Conservation (phyloP, 2,888 invertebrate genomes). For the Ommatoiulus sabulosus region DNA sequence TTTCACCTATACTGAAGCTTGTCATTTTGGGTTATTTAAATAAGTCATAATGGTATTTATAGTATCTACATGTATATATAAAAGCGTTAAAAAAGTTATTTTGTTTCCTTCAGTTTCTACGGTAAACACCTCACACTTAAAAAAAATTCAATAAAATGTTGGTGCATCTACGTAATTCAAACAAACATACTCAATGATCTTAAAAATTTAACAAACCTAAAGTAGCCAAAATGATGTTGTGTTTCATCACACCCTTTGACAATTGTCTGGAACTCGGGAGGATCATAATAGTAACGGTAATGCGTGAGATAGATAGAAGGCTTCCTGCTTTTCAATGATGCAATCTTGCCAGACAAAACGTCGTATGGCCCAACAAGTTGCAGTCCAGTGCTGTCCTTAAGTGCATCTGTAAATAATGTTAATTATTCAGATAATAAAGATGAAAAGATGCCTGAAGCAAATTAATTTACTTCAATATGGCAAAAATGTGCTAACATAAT, state of each 20-base stretch:
- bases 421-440: conserved; percentile 45
- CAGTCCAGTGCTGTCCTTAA: conserved; percentile 74
- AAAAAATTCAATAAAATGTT: no score
- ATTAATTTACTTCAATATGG: neutral
- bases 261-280: conserved; percentile 86
- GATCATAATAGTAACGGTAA: conserved; percentile 93
- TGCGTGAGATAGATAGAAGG: conserved; percentile 75
- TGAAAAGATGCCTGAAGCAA: no score
- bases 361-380: conserved; percentile 90
- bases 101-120: no score
- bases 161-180: no score
- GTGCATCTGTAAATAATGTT: conserved; percentile 70
- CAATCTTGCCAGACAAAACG: conserved; percentile 72
- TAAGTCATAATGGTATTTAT: no score
- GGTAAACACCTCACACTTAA: no score
- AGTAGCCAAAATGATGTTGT: conserved; percentile 90
- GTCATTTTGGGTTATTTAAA: no score
- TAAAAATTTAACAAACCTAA: conserved; percentile 70
- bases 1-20: no score
- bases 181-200: neutral
- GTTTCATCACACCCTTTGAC: conserved; percentile 74
- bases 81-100: no score
- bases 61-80: no score
- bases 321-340: conserved; percentile 70
- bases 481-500: neutral